Evolutionary conservation across 2,797 vertebrate genomes (phyloP).

Genomic region (Centroberyx gerrardi): DNA sequence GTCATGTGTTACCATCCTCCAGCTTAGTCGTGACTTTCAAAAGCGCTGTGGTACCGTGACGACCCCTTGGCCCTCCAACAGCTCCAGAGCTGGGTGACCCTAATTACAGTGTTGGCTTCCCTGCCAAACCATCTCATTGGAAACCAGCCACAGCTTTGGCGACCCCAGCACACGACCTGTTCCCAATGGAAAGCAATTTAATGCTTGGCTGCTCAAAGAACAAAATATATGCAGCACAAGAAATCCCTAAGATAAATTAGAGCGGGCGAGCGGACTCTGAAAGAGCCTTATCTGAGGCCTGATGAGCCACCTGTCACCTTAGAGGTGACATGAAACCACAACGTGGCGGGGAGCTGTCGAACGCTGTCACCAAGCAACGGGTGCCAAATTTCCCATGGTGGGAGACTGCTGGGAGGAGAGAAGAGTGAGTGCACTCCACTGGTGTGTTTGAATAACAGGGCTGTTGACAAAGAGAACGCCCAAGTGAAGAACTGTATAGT

Average conservation of each 20-base stretch:
- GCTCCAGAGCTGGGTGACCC: constrained; percentile 67
- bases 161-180: constrained; percentile 83
- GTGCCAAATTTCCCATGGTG: constrained; percentile 44
- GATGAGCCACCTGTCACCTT: constrained; percentile 80
- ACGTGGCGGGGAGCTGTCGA: constrained; percentile 68
- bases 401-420: constrained; percentile 44
- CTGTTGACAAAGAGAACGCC: constrained; percentile 19
- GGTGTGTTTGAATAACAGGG: constrained; percentile 20
- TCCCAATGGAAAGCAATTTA: constrained; percentile 93
- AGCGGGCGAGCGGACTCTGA: constrained; percentile 78
- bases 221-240: constrained; percentile 87
- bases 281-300: constrained; percentile 80
- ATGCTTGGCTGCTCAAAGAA: constrained; percentile 85
- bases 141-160: constrained; percentile 79
- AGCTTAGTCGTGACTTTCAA: constrained; percentile 74
- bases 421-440: constrained; percentile 14
- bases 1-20: constrained; percentile 22
- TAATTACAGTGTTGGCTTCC: constrained; percentile 81
- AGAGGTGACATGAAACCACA: constrained; percentile 78
- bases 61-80: constrained; percentile 58
- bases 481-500: background rate
- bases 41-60: constrained; percentile 40
- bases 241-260: constrained; percentile 88
- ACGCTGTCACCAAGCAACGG: constrained; percentile 80
- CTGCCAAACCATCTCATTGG: constrained; percentile 79